Evolutionary conservation across 2,888 invertebrate species (phyloP).

Genomic region (Chorisops tibialis): DNA sequence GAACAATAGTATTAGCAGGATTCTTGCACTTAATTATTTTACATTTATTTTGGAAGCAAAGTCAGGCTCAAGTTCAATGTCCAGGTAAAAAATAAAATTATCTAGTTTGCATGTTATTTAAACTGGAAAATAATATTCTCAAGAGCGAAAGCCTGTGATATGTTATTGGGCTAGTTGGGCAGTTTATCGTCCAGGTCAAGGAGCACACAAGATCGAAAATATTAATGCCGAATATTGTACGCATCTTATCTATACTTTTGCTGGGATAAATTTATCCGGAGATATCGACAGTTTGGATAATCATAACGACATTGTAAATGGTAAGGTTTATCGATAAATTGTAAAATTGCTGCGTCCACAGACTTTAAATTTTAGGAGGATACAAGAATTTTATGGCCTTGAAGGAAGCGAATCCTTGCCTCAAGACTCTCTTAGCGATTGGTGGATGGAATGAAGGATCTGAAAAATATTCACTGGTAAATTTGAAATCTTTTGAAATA

Average conservation of each 20-base stretch:
- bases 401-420: conserved; percentile 48
- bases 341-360: not conserved
- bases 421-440: conserved; percentile 53
- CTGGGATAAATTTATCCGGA: conserved; percentile 52
- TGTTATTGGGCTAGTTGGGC: conserved; percentile 57
- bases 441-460: conserved; percentile 56
- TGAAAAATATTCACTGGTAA: conserved; percentile 50
- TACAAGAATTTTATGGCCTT: conserved; percentile 49
- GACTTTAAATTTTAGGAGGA: conserved; percentile 36
- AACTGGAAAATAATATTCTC: too few species aligned
- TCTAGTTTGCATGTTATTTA: too few species aligned
- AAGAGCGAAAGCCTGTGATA: conserved; percentile 41
- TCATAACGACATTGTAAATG: conserved; percentile 45
- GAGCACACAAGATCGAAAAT: conserved; percentile 49
- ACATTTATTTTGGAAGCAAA: too few species aligned
- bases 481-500: conserved; percentile 11
- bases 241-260: conserved; percentile 56
- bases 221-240: conserved; percentile 55
- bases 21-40: too few species aligned
- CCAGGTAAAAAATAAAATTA: too few species aligned
- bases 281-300: conserved; percentile 51
- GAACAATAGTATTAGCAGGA: too few species aligned
- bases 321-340: conserved; percentile 36
- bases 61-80: too few species aligned
- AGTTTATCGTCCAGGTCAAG: conserved; percentile 49